Conservation (phyloP, 2,113 vertebrate genomes). For the Heptranchias perlo region DNA sequence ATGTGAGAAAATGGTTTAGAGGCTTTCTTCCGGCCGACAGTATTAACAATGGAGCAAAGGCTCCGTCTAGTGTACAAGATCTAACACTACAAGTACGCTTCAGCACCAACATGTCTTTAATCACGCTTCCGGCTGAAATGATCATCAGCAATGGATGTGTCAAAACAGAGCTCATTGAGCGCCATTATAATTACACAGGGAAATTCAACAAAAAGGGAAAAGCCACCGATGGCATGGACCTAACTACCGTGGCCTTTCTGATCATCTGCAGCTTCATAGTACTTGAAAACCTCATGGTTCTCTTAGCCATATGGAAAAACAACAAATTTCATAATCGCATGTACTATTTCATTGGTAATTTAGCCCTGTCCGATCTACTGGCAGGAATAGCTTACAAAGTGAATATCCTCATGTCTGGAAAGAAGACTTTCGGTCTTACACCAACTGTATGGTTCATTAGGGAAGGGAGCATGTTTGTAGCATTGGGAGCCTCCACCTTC, state of each 20-base stretch:
- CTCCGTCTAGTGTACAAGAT: conserved; percentile 16
- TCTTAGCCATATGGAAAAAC: conserved; percentile 91
- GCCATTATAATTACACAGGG: conserved; percentile 87
- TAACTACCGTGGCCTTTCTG: conserved; percentile 67
- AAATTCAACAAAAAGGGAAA: conserved; percentile 64
- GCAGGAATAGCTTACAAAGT: conserved; percentile 79
- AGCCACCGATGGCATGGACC: conserved; percentile 48
- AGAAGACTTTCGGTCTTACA: conserved; percentile 75
- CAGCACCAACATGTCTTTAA: conserved; percentile 18
- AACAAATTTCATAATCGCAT: conserved; percentile 90
- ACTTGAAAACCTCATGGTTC: conserved; percentile 86
- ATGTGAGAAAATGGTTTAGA: background rate
- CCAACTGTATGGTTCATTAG: conserved; percentile 77
- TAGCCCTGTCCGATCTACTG: conserved; percentile 89
- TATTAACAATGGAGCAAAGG: conserved; percentile 8
- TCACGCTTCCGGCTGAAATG: background rate
- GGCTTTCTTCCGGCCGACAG: background rate
- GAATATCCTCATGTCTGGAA: conserved; percentile 87
- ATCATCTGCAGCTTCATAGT: conserved; percentile 82
- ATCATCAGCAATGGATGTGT: background rate
- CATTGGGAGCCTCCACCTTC: conserved; percentile 84
- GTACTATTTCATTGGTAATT: conserved; percentile 95
- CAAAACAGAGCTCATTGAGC: conserved; percentile 48
- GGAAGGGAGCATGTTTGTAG: conserved; percentile 91
- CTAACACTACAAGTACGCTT: background rate